phyloP scores from a whole-genome alignment of 1,140 invertebrate species.

The Drosophila subpulchrella region DNA sequence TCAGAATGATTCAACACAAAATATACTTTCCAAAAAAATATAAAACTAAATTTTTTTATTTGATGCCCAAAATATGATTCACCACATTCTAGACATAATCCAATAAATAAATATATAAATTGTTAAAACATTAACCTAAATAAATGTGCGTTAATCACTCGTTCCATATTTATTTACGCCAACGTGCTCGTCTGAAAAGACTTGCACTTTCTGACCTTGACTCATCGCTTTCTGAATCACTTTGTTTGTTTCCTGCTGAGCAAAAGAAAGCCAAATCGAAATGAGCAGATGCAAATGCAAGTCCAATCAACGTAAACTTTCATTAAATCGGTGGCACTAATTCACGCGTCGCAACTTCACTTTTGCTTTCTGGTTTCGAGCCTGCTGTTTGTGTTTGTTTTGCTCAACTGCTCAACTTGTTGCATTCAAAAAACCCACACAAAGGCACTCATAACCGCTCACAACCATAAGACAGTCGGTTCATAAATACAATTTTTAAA shows the following conservation, averaged over 20 bases:
- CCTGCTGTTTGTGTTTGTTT: constrained; percentile 8
- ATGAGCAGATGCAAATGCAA: constrained; percentile 28
- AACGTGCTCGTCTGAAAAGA: constrained; percentile 23
- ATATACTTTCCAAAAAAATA: background rate
- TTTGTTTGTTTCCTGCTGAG: constrained; percentile 45
- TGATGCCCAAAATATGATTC: background rate
- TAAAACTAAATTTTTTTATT: too few relatives aligned
- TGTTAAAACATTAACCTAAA: background rate
- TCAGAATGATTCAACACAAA: background rate
- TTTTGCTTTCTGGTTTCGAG: constrained; percentile 61
- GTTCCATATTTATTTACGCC: constrained; percentile 1
- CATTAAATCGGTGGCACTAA: constrained; percentile 71
- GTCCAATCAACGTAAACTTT: constrained; percentile 51
- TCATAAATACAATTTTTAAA: constrained; percentile 79
- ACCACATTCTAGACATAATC: background rate
- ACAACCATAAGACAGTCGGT: constrained; percentile 16
- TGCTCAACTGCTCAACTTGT: constrained; percentile 9
- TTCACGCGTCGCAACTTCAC: constrained; percentile 50
- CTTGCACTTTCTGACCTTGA: constrained; percentile 31
- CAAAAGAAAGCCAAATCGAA: constrained; percentile 34
- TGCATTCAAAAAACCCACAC: constrained; percentile 11
- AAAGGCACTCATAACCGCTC: constrained; percentile 25
- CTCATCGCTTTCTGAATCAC: constrained; percentile 58
- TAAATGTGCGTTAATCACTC: background rate
- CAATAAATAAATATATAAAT: background rate